Conservation (phyloP, 2,797 vertebrate genomes). For the Botia almorhae region DNA sequence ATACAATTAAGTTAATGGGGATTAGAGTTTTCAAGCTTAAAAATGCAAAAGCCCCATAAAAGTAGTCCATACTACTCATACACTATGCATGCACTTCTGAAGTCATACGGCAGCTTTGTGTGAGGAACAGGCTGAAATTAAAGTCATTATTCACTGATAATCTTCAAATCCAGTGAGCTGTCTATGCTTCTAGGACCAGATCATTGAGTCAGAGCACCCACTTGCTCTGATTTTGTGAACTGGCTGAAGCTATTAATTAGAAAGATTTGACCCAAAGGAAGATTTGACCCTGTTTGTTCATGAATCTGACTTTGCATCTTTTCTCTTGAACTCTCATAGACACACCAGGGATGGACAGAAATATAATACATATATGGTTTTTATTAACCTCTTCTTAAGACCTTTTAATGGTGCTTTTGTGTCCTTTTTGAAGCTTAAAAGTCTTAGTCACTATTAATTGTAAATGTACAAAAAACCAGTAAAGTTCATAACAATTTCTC, state of each 20-base stretch:
- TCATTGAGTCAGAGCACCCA: not conserved
- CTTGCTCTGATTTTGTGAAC: not conserved
- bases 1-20: not conserved
- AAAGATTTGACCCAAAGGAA: not conserved
- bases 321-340: not conserved
- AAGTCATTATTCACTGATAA: slow-evolving; percentile 5
- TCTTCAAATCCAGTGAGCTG: not conserved
- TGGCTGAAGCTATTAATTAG: not conserved
- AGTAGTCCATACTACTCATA: not conserved
- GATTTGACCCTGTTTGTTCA: not conserved
- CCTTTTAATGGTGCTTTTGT: not conserved
- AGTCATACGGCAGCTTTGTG: not conserved
- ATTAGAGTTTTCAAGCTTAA: not conserved
- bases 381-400: not conserved
- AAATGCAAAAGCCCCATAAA: not conserved
- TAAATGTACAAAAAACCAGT: not conserved
- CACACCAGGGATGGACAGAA: not conserved
- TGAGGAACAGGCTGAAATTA: not conserved
- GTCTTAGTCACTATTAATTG: not conserved
- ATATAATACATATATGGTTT: not conserved
- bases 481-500: not conserved
- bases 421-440: not conserved
- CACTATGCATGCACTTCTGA: not conserved
- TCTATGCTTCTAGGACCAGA: not conserved
- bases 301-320: not conserved